A percentile compares a stretch with the other conserved stretches of the same genome.
Conservation (phyloP, 2,113 vertebrate genomes). For the Toxotes chatareus region DNA sequence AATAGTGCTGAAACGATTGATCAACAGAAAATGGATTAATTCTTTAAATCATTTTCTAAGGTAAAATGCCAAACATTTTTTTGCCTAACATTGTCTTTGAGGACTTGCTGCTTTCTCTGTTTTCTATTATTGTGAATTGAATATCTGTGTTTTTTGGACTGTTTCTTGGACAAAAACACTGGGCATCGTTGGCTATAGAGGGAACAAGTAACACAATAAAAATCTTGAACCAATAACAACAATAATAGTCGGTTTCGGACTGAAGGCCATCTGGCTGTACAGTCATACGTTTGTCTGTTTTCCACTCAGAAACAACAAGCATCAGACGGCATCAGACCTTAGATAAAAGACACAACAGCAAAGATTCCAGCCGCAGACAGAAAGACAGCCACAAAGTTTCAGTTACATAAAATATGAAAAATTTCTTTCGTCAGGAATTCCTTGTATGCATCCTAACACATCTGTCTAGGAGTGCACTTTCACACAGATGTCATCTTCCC, state of each 20-base stretch:
- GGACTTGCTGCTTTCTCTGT: too few relatives aligned
- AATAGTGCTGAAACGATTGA: background rate
- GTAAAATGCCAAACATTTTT: background rate
- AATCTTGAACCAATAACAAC: too few relatives aligned
- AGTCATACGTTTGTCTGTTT: background rate
- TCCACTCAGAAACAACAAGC: background rate
- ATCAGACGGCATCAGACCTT: background rate
- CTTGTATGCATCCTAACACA: background rate
- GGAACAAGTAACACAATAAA: too few relatives aligned
- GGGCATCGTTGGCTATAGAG: too few relatives aligned
- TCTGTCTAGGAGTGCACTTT: constrained; percentile 22
- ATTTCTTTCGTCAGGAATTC: background rate
- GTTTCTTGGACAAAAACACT: too few relatives aligned
- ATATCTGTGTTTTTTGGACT: too few relatives aligned
- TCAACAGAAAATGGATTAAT: background rate
- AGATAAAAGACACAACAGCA: background rate
- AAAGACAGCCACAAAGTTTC: background rate
- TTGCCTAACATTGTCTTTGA: background rate
- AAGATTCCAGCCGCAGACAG: background rate
- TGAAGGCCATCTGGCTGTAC: background rate
- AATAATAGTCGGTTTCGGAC: too few relatives aligned
- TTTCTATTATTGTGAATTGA: too few relatives aligned
- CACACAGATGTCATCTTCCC: constrained; percentile 40
- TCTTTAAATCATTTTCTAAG: background rate
- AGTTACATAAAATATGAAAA: background rate